Evolutionary conservation across 2,888 invertebrate species (phyloP).

Genomic region (Acronicta alni): DNA sequence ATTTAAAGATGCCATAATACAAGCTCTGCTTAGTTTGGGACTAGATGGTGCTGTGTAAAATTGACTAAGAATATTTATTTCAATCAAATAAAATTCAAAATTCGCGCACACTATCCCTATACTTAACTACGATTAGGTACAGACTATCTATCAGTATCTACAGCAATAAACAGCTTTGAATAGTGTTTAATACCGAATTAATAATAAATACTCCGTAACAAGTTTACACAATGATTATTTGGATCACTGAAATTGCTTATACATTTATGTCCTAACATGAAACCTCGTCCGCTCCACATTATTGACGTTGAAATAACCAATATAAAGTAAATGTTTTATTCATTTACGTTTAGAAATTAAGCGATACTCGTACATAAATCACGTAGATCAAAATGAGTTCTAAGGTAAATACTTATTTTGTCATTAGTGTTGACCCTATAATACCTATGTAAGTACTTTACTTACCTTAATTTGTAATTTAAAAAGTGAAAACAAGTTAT

Average conservation of each 20-base stretch:
- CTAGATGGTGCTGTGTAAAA: too few species aligned
- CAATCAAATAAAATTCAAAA: too few species aligned
- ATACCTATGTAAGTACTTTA: background rate
- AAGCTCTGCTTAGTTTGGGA: too few species aligned
- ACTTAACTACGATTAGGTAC: too few species aligned
- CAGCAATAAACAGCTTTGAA: conserved; percentile 2
- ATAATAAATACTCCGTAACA: conserved; percentile 30
- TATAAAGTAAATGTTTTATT: conserved; percentile 66
- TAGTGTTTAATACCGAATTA: conserved; percentile 15
- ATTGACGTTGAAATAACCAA: conserved; percentile 65
- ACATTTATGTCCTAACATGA: conserved; percentile 59
- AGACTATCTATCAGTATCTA: too few species aligned
- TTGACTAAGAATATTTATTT: too few species aligned
- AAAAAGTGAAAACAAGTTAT: too few species aligned
- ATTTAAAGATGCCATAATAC: too few species aligned
- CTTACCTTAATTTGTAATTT: background rate
- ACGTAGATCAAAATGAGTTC: conserved; percentile 60
- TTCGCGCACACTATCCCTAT: too few species aligned
- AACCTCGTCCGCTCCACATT: conserved; percentile 68
- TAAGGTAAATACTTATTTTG: conserved; percentile 63
- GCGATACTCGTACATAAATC: conserved; percentile 48
- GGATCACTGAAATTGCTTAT: conserved; percentile 68
- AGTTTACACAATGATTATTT: conserved; percentile 67
- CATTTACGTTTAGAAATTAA: conserved; percentile 68
- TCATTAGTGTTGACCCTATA: background rate